A percentile compares a stretch with the other conserved stretches of the same genome.
These are phyloP conservation scores for Dendrophyllia cribrosa DNA, from an alignment of 64 coral and sea anemone genomes.

Conservation along the genomic window DNA sequence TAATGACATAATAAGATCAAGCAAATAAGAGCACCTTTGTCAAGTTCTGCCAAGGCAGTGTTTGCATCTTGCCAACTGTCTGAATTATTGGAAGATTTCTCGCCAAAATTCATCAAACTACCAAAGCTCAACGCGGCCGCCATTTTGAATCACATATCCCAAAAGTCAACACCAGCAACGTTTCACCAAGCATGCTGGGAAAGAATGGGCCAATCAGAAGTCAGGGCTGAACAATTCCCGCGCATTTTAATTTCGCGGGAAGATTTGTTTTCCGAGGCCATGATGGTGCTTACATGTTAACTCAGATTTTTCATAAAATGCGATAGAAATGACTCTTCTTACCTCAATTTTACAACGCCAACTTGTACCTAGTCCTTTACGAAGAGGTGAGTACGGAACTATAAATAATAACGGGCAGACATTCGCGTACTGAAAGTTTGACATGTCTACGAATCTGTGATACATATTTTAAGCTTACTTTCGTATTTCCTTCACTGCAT, in stretches of 20 bases:
- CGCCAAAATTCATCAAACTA: constrained; percentile 56
- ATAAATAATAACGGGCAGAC: not conserved
- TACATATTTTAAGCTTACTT: not conserved
- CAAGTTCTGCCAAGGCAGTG: constrained; percentile 85
- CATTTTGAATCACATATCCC: constrained; percentile 85
- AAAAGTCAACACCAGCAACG: not conserved
- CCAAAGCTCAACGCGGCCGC: constrained; percentile 75
- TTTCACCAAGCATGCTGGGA: too few species aligned
- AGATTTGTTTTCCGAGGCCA: not conserved
- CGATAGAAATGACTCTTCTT: constrained; percentile 48
- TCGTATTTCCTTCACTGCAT: not conserved
- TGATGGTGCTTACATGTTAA: not conserved
- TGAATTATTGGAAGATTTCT: constrained; percentile 73
- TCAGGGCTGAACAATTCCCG: constrained; percentile 2
- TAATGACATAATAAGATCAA: too few species aligned
- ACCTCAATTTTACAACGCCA: constrained; percentile 54
- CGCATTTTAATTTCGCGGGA: constrained; percentile 67
- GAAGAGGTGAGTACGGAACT: not conserved
- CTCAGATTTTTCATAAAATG: not conserved
- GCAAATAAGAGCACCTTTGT: constrained; percentile 71
- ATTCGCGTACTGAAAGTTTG: not conserved
- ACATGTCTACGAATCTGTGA: not conserved
- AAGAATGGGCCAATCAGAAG: too few species aligned
- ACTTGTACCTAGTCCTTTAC: constrained; percentile 18
- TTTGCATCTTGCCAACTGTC: constrained; percentile 96